phyloP scores from a whole-genome alignment of 2,888 invertebrate species.

The Phaedon cochleariae region DNA sequence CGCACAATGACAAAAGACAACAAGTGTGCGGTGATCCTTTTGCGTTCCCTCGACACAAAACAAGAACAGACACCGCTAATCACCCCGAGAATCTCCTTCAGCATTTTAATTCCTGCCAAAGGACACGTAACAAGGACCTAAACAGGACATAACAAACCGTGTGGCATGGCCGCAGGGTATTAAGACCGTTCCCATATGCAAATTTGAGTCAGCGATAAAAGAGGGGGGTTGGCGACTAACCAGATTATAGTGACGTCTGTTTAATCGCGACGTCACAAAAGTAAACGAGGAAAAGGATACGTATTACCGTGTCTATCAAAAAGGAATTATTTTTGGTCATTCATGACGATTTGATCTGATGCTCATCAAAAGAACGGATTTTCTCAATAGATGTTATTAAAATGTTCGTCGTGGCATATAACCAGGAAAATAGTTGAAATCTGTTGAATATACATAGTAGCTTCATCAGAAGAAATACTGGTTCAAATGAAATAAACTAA shows the following conservation, averaged over 20 bases:
- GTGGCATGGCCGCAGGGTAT: slow-evolving; percentile 34
- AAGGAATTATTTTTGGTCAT: slow-evolving; percentile 29
- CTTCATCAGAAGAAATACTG: too few relatives aligned
- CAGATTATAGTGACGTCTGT: slow-evolving; percentile 48
- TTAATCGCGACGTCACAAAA: slow-evolving; percentile 49
- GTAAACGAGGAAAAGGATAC: slow-evolving; percentile 41
- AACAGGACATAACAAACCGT: slow-evolving; percentile 35
- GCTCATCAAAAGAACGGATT: too few relatives aligned
- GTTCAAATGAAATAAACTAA: too few relatives aligned
- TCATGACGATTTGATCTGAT: slow-evolving; percentile 30
- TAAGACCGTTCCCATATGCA: slow-evolving; percentile 41
- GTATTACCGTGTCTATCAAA: slow-evolving; percentile 49
- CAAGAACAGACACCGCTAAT: slow-evolving; percentile 15
- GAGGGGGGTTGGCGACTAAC: slow-evolving; percentile 42
- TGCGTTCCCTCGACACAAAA: slow-evolving; percentile 1
- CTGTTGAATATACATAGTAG: too few relatives aligned
- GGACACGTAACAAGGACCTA: slow-evolving; percentile 34
- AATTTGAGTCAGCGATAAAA: slow-evolving; percentile 27
- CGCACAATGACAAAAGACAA: slow-evolving; percentile 15
- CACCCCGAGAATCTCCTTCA: slow-evolving; percentile 34
- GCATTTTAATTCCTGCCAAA: slow-evolving; percentile 33
- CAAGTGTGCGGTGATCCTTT: not conserved
- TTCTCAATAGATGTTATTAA: too few relatives aligned
- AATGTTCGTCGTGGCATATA: too few relatives aligned
- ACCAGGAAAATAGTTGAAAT: too few relatives aligned